Conservation (phyloP, 1,140 invertebrate genomes). For the Pogonomyrmex californicus region DNA sequence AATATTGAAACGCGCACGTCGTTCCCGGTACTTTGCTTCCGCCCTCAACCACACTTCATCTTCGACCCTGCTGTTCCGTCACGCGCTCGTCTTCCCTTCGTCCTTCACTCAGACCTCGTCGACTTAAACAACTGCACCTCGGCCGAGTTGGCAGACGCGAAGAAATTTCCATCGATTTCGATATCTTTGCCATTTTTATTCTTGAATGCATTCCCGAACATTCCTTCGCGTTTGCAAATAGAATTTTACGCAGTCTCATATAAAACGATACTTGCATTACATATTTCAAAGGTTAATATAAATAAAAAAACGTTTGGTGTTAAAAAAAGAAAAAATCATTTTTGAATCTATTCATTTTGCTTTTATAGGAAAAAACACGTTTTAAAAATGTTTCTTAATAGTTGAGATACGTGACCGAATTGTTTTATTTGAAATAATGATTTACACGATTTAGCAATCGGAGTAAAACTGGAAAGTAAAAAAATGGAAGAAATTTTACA, state of each 20-base stretch:
- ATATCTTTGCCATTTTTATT: conserved; percentile 36
- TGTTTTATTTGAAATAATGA: neutral
- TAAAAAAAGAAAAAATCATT: neutral
- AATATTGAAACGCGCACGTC: conserved; percentile 79
- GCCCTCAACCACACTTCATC: conserved; percentile 32
- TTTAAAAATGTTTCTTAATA: neutral
- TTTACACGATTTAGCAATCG: neutral
- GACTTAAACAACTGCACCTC: conserved; percentile 68
- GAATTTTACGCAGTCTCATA: conserved; percentile 6
- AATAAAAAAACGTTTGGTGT: neutral
- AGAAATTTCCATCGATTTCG: conserved; percentile 21
- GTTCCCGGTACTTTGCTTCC: conserved; percentile 60
- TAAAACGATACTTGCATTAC: conserved; percentile 23
- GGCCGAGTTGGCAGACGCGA: conserved; percentile 34
- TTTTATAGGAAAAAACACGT: neutral
- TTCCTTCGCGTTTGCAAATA: neutral
- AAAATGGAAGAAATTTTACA: neutral
- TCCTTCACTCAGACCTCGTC: conserved; percentile 3
- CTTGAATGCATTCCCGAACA: conserved; percentile 28
- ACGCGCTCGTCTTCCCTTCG: conserved; percentile 26
- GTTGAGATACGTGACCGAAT: neutral
- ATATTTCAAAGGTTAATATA: conserved; percentile 3
- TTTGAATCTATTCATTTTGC: neutral
- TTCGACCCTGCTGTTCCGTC: conserved; percentile 56
- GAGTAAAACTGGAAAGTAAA: conserved; percentile 12